Base-by-base conservation (phyloP, 2,888 invertebrate genomes). In the Spisula subtruncata region DNA sequence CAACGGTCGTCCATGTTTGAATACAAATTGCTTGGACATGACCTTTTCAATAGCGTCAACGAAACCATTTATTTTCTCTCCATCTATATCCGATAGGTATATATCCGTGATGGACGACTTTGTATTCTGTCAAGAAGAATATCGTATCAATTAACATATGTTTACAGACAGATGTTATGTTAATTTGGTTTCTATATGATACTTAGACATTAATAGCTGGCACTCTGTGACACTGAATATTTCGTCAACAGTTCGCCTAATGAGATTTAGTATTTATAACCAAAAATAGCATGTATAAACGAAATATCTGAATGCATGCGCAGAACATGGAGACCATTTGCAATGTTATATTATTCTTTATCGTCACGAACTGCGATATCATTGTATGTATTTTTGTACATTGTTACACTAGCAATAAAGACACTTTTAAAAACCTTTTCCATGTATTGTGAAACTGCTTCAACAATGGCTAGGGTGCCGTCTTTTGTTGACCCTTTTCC, bases 1-100 rank as follows among this genome's bases (percentile, higher is more conserved):
- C 75, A 75, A 75, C 16, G 29, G 32, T 75, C 75, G 29, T 18
- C 75, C 75, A 75, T 75, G 75, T 75, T 75, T 75, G 32, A 75
- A 75, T 29, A 75, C 75, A 75, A 32, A 75, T 16, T 75, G 35
- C 16, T 75, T 35, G 32, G 29, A 18, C 75, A 75, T 75, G 5
- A 35, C 16, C 4, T 32, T 75, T 32, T 12, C 35, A 16, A 75
- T 16, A 16, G 75, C 75, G 2, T 75, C 35, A 12, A 32, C 32
- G 20, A 75, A 75, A 16, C 18, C 75, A 14, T 32, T 35, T 14
- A 75, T 75, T 32, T 16, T 75, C 32, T 75, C 35, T 25, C 8
- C 32, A 75, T 75, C 18, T 16, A 75, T 35, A 16, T 75, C 75
- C 32, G 16, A 75, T 5, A 75, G 32, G 18, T 32, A 75, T 32